Percentiles rank a stretch among this genome's conserved stretches.
Evolutionary conservation across 2,113 vertebrate genomes (phyloP).

Genomic region (Hemicordylus capensis): DNA sequence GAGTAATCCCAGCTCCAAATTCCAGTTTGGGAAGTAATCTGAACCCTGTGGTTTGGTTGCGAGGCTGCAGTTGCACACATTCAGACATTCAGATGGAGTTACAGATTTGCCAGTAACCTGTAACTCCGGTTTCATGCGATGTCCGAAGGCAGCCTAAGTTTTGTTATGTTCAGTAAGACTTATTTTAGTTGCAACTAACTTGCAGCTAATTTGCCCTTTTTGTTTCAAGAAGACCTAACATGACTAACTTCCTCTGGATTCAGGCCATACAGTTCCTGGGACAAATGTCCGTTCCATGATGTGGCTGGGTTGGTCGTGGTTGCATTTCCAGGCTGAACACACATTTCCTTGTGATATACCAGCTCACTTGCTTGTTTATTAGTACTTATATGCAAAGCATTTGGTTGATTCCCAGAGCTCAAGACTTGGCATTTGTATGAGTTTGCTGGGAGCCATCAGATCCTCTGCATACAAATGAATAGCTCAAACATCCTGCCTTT

Average conservation of each 20-base stretch:
- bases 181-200: neutral
- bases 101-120: no score
- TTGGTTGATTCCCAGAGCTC: conserved; percentile 16
- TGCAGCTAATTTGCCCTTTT: neutral
- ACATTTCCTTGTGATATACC: neutral
- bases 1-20: no score
- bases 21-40: no score
- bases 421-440: neutral
- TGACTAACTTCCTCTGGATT: neutral
- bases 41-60: no score
- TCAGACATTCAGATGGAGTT: no score
- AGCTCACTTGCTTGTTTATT: neutral
- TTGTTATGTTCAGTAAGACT: neutral
- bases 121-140: no score
- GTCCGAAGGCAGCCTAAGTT: no score
- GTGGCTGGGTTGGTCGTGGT: neutral
- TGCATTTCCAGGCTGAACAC: conserved; percentile 1
- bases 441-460: neutral
- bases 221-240: neutral
- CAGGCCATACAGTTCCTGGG: neutral
- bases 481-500: neutral
- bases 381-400: conserved; percentile 13
- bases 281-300: conserved; percentile 3
- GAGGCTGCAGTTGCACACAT: no score
- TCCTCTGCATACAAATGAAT: neutral